Conservation (phyloP, 2,888 invertebrate genomes). For the Trisateles emortualis region DNA sequence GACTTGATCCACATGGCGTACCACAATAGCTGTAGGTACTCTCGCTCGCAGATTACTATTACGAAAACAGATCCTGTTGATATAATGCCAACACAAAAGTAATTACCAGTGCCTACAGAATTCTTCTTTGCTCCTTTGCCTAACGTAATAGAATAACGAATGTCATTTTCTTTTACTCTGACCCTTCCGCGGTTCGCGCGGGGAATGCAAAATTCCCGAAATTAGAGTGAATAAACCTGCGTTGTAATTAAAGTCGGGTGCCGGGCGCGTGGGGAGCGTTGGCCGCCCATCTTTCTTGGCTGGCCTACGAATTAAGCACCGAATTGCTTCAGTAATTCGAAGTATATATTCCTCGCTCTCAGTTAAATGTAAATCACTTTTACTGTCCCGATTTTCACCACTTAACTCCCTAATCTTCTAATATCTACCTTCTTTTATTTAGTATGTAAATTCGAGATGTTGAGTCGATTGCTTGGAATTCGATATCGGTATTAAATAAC, state of each 20-base stretch:
- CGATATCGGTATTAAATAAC: constrained; percentile 48
- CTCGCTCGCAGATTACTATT: constrained; percentile 50
- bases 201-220: constrained; percentile 85
- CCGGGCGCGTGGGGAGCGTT: constrained; percentile 64
- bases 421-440: constrained; percentile 63
- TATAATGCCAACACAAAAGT: constrained; percentile 68
- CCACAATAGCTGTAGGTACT: constrained; percentile 44
- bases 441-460: constrained; percentile 59
- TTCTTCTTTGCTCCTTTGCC: constrained; percentile 78
- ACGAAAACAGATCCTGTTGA: constrained; percentile 60
- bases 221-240: constrained; percentile 85
- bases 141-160: constrained; percentile 85
- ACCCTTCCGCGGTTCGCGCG: constrained; percentile 85
- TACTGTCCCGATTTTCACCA: constrained; percentile 79
- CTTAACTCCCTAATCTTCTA: constrained; percentile 70
- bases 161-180: constrained; percentile 85
- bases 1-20: constrained; percentile 36
- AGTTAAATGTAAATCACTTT: constrained; percentile 85
- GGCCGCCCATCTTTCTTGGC: constrained; percentile 84
- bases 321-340: constrained; percentile 85
- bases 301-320: constrained; percentile 85
- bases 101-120: constrained; percentile 71
- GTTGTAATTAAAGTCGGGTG: constrained; percentile 84
- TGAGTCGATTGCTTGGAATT: constrained; percentile 46
- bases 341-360: constrained; percentile 84